A percentile compares a stretch with the other conserved stretches of the same genome.
Evolutionary conservation across 2,888 invertebrate species (phyloP).

Genomic region (Euphydryas editha): DNA sequence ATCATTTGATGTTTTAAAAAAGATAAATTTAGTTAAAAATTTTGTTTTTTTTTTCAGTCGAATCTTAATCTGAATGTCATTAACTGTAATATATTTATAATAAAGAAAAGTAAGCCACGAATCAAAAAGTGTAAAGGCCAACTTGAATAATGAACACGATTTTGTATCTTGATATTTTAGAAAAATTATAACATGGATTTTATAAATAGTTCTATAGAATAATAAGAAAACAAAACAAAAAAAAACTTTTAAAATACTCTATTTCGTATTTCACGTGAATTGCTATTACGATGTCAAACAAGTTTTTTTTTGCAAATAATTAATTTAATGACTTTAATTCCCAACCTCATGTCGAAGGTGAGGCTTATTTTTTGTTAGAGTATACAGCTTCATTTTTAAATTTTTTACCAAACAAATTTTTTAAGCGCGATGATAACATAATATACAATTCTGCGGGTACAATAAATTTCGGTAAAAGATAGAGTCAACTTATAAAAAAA

Average conservation of each 20-base stretch:
- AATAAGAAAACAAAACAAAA: not conserved
- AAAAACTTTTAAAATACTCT: slow-evolving; percentile 13
- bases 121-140: too few species aligned
- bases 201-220: not conserved
- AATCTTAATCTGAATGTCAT: too few species aligned
- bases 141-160: too few species aligned
- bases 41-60: too few species aligned
- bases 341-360: slow-evolving; percentile 41
- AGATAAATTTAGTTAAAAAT: too few species aligned
- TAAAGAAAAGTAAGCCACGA: too few species aligned
- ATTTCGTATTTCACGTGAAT: slow-evolving; percentile 18
- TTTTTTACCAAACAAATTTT: slow-evolving; percentile 11
- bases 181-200: too few species aligned
- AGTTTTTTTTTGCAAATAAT: slow-evolving; percentile 24
- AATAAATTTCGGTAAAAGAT: not conserved
- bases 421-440: not conserved
- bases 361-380: slow-evolving; percentile 28
- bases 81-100: too few species aligned
- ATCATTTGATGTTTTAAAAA: too few species aligned
- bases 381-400: slow-evolving; percentile 27
- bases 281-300: slow-evolving; percentile 26
- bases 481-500: not conserved
- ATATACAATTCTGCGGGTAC: slow-evolving; percentile 9
- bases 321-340: slow-evolving; percentile 35
- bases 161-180: too few species aligned